A percentile compares a stretch with the other conserved stretches of the same genome.
phyloP scores from a whole-genome alignment of 2,113 vertebrate genomes.

The Apus apus region DNA sequence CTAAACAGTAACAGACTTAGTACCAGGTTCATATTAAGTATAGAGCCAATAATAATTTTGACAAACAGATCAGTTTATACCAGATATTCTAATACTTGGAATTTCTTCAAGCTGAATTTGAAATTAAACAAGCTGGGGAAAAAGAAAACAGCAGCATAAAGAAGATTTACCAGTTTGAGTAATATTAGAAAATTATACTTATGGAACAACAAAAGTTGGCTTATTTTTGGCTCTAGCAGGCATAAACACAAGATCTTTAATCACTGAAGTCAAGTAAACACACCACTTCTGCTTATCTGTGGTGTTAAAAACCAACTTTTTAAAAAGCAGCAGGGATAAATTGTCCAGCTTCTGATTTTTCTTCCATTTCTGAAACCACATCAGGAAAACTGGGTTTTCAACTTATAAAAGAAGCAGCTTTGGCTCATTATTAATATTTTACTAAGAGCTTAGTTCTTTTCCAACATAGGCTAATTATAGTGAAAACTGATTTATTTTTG shows the following conservation, averaged over 20 bases:
- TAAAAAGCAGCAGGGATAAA: background rate
- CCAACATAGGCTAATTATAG: background rate
- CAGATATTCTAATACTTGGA: background rate
- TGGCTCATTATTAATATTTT: background rate
- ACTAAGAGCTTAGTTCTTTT: background rate
- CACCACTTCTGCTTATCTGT: background rate
- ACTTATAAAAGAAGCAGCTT: background rate
- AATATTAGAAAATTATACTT: background rate
- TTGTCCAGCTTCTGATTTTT: background rate
- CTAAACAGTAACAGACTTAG: conserved; percentile 74
- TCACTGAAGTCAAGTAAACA: background rate
- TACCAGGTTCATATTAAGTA: background rate
- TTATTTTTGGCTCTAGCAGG: background rate
- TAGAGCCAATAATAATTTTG: background rate
- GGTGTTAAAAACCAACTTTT: background rate
- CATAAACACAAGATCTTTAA: background rate
- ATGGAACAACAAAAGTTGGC: background rate
- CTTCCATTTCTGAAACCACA: background rate
- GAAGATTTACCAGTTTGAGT: background rate
- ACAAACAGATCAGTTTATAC: background rate
- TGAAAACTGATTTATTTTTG: background rate
- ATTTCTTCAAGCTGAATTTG: background rate
- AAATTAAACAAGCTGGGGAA: background rate
- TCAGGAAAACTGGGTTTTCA: background rate
- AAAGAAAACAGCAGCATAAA: background rate